Conservation (phyloP, 2,888 invertebrate species). For the Caenorhabditis panamensis region DNA sequence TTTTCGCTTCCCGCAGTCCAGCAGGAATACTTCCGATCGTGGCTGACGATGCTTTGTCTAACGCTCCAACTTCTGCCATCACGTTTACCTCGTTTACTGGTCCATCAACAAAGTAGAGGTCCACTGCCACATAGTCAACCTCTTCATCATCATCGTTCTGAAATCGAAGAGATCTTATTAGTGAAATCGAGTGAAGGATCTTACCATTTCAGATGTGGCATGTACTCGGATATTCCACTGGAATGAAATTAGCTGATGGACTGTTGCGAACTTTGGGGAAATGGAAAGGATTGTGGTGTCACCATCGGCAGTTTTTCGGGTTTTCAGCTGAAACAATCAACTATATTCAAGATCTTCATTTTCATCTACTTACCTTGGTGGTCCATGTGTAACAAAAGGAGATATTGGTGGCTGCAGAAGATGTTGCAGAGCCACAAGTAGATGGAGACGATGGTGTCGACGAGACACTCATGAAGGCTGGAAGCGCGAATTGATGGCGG, state of each 20-base stretch:
- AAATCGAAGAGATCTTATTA: not conserved
- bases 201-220: conserved; percentile 73
- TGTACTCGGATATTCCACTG: conserved; percentile 80
- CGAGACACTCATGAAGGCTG: conserved; percentile 34
- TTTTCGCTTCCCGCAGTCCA: conserved; percentile 31
- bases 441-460: conserved; percentile 53
- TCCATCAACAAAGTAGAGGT: conserved; percentile 78
- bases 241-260: conserved; percentile 79
- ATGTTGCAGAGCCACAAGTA: conserved; percentile 36
- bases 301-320: conserved; percentile 64
- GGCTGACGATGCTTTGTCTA: conserved; percentile 49
- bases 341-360: not conserved
- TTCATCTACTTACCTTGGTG: conserved; percentile 42
- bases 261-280: conserved; percentile 80
- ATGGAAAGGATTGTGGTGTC: conserved; percentile 74
- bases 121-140: conserved; percentile 78
- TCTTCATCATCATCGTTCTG: conserved; percentile 66
- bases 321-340: conserved; percentile 50
- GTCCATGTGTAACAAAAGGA: conserved; percentile 67
- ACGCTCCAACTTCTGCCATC: conserved; percentile 61
- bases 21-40: conserved; percentile 26
- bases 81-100: conserved; percentile 73
- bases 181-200: not conserved
- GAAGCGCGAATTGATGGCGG: not conserved
- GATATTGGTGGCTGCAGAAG: conserved; percentile 46